Evolutionary conservation across 2,797 vertebrate genomes (phyloP).

Genomic region (Anguilla megastoma): DNA sequence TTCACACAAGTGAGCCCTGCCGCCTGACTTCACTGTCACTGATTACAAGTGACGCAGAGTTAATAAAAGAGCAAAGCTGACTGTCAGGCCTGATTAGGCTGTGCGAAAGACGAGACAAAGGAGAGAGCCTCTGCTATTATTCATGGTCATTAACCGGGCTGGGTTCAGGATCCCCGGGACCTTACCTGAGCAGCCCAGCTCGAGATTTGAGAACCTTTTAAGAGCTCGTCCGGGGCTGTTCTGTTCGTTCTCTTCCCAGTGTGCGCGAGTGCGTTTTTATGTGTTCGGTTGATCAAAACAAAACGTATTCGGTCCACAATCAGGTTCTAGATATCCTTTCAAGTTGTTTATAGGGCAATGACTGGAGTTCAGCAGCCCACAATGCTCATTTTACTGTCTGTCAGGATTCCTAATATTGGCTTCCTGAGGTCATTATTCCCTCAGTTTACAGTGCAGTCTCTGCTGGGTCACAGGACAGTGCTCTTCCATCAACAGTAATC

Average conservation of each 20-base stretch:
- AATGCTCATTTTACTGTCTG: not conserved
- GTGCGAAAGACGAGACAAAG: conserved; percentile 86
- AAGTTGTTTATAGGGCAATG: not conserved
- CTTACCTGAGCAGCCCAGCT: conserved; percentile 73
- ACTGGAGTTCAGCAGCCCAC: not conserved
- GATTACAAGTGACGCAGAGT: conserved; percentile 89
- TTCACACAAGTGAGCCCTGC: conserved; percentile 86
- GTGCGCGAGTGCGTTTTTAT: not conserved
- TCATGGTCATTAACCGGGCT: conserved; percentile 86
- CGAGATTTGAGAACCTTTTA: conserved; percentile 52
- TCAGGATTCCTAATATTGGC: not conserved
- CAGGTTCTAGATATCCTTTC: not conserved
- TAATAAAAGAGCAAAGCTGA: conserved; percentile 95
- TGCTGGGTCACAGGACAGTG: not conserved
- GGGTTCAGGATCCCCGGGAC: conserved; percentile 75
- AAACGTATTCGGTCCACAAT: not conserved
- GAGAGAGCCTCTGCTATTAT: conserved; percentile 82
- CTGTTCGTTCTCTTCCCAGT: not conserved
- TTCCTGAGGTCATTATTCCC: conserved; percentile 5
- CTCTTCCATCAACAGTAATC: not conserved
- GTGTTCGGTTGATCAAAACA: not conserved
- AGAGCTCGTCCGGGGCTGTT: not conserved
- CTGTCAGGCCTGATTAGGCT: conserved; percentile 92
- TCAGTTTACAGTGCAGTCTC: not conserved
- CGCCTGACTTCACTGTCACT: conserved; percentile 89